Conservation (phyloP, 2,888 invertebrate species). For the Toxonevra muliebris region DNA sequence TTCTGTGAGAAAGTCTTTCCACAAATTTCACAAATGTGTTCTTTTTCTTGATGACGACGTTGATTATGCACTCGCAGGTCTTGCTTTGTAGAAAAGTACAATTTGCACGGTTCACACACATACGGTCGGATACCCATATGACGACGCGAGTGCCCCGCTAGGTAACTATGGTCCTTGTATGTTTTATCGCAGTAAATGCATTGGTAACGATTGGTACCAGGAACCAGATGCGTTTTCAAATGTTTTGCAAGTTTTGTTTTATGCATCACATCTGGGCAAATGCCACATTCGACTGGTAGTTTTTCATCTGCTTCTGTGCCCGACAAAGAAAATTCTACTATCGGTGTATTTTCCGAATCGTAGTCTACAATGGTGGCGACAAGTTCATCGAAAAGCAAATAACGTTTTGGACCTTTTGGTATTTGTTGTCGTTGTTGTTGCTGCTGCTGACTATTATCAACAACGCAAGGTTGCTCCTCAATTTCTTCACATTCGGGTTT, state of each 20-base stretch:
- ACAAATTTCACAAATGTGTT: constrained; percentile 58
- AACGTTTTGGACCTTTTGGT: constrained; percentile 34
- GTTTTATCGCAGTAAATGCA: constrained; percentile 57
- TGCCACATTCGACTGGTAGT: constrained; percentile 57
- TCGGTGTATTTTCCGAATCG: constrained; percentile 52
- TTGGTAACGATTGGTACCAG: constrained; percentile 53
- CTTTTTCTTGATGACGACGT: constrained; percentile 54
- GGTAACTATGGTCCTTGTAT: constrained; percentile 56
- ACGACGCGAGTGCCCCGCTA: constrained; percentile 56
- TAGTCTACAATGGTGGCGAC: constrained; percentile 58
- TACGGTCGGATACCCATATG: constrained; percentile 60
- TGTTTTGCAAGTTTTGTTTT: constrained; percentile 50
- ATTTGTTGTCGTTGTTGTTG: constrained; percentile 7
- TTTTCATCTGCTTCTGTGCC: constrained; percentile 47
- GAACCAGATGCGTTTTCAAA: constrained; percentile 54
- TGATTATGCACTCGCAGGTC: constrained; percentile 58
- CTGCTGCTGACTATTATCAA: neutral
- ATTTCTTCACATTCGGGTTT: constrained; percentile 17
- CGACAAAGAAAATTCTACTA: constrained; percentile 56
- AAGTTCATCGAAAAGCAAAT: constrained; percentile 56
- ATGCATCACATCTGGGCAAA: constrained; percentile 57
- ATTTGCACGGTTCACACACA: constrained; percentile 56
- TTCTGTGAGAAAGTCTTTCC: constrained; percentile 59
- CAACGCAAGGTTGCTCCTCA: neutral
- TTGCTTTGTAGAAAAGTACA: constrained; percentile 59